Base-by-base conservation (phyloP, 1,140 invertebrate genomes). In the Heliconius himera region DNA sequence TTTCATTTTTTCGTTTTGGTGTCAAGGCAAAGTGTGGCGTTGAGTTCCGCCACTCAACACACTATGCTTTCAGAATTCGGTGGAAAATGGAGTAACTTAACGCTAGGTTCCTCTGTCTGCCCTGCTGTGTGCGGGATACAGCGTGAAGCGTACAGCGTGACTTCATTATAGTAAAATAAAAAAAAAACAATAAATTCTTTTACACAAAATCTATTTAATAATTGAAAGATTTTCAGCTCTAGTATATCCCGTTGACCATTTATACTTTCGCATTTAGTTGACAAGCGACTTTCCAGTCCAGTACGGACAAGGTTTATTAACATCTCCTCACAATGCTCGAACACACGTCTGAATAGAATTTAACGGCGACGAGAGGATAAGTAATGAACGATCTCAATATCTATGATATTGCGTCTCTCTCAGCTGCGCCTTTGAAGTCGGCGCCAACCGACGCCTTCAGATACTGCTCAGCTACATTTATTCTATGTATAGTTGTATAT, bases 361-460 rank as follows among this genome's bases (percentile, higher is more conserved):
- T 72, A 72, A 72, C 70, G 70, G 16, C 70, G 70, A 72, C 70
- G 70, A 72, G 33, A 16, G 70, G 70, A 72, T 41, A 72, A 72
- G 20, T 72, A 72, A 72, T 72, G 70, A 72, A 41, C 70, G 70
- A 72, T 72, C 70, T 38, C 70, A 72, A 72, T 41, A 72, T 72
- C 70, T 72, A 72, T 72, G 70, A 72, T 72, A 72, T 72, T 72
- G 36, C 70, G 70, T 72, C 70, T 38, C 70, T 71, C 33, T 72
- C 70, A 72, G 70, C 36, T 72, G 33, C n/a, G 70, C 70, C 70
- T 72, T 72, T 72, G 70, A 72, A 22, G 70, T 72, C 36, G 70
- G 70, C 70, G 36, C 36, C 70, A 72, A 72, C 36, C 70, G 70
- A 38, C 70, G 29, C 29, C 29, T 41, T 41, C 20, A 72, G 33